phyloP scores from a whole-genome alignment of 2,888 invertebrate species.

The Drosophila pegasa region DNA sequence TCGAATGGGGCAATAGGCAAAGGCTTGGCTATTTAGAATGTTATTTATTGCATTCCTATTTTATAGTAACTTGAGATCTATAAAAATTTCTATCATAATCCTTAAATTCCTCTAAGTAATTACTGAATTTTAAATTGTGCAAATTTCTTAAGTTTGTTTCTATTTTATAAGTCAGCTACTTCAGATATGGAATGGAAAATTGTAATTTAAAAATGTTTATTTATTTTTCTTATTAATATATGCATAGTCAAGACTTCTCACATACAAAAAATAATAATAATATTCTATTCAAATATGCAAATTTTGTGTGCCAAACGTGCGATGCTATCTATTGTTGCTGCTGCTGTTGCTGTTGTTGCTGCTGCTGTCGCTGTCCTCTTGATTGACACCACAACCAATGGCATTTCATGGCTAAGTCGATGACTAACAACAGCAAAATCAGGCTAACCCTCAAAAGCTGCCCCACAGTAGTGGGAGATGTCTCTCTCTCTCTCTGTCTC shows the following conservation, averaged over 20 bases:
- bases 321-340: constrained; percentile 18
- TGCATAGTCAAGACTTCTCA: not conserved
- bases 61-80: too few species aligned
- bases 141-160: not conserved
- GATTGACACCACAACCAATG: constrained; percentile 53
- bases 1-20: not conserved
- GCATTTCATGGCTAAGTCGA: constrained; percentile 40
- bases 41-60: not conserved
- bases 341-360: constrained; percentile 8
- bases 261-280: constrained; percentile 5
- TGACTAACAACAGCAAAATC: constrained; percentile 50
- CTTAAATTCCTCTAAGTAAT: not conserved
- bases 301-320: constrained; percentile 27
- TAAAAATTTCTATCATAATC: too few species aligned
- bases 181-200: not conserved
- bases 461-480: not conserved
- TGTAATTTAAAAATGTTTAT: not conserved
- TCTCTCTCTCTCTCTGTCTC: not conserved
- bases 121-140: too few species aligned
- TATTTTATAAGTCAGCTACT: not conserved
- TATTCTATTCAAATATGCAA: constrained; percentile 35
- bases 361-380: constrained; percentile 17
- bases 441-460: constrained; percentile 7
- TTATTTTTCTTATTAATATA: constrained; percentile 7
- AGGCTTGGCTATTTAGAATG: not conserved